phyloP scores from a whole-genome alignment of 2,797 vertebrate species.

The Characodon lateralis region DNA sequence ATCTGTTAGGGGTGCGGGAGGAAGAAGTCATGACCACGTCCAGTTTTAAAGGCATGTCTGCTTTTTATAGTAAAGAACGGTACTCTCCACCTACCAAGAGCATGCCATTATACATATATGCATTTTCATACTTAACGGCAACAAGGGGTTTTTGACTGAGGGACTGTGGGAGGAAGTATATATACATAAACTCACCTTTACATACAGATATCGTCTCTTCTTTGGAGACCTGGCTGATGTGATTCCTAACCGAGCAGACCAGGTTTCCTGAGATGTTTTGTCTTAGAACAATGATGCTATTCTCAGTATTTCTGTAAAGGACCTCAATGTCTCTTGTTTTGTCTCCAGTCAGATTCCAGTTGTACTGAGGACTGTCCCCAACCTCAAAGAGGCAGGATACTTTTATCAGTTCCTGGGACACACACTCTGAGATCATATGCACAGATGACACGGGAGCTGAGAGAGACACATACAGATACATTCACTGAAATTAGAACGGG shows the following conservation, averaged over 20 bases:
- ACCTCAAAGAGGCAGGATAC: constrained; percentile 36
- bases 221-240: fast-evolving
- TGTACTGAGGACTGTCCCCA: constrained; percentile 59
- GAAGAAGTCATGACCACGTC: background rate
- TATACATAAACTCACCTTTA: background rate
- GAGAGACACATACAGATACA: background rate
- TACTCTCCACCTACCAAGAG: background rate
- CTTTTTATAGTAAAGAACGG: background rate
- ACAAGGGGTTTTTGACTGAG: background rate
- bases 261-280: constrained; percentile 31
- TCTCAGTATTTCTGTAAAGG: fast-evolving
- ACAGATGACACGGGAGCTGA: constrained; percentile 9
- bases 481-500: background rate
- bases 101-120: background rate
- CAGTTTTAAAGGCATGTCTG: background rate
- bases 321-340: constrained; percentile 38
- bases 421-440: background rate
- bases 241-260: constrained; percentile 55
- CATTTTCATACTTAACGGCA: background rate
- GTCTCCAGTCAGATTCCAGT: constrained; percentile 58
- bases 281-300: constrained; percentile 47
- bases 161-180: background rate
- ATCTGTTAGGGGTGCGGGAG: background rate
- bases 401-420: constrained; percentile 11
- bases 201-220: background rate